Evolutionary conservation across 1,140 invertebrate species (phyloP), one percentile per base, ranked within the genome.

Genomic region (Acromyrmex echinatior): DNA sequence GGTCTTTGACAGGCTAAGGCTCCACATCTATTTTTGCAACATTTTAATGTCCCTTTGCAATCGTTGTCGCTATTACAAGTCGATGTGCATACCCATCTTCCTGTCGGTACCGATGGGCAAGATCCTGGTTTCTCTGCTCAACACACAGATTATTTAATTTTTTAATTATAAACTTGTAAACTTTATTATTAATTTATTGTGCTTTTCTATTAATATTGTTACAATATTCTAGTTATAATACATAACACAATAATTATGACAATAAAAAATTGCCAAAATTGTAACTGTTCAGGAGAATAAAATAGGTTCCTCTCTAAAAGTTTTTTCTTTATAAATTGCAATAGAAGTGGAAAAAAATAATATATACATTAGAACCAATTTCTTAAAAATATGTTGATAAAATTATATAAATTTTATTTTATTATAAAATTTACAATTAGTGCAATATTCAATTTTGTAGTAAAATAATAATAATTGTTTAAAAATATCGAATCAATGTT

Each of bases 1-100:
- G 96, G 95, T 89, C 95, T 96, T 86, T 96, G 95, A 84, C 96
- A 97, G 3, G 95, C 94, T 16, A 96, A 91, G 0, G 96, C 96
- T 2, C 96, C 96, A 73, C 96, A 97, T 63, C 96, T 93, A 93
- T 97, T 97, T 73, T 93, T 94, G 86, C 96, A 97, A 90, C 96
- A 97, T 87, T 97, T 97, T 45, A 95, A 94, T 0, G 90, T 88
- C 1, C 96, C 95, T 3, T 93, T 93, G 78, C 96, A 97, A 90
- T 97, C 96, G 1, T 93, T 95, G 91, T 97, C 96, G 0, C 92
- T 87, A 0, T 93, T 96, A 85, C 96, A 97, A 1, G 95, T 96
- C 85, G 96, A 95, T 2, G 96, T 95, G 84, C 96, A 97, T 0
- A 96, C 93, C 96, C 96, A 97, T 70, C 96, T 95, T 7, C 96